These are phyloP conservation scores for Rachycentron canadum DNA, from an alignment of 2,797 vertebrate species.

Conservation along the genomic window DNA sequence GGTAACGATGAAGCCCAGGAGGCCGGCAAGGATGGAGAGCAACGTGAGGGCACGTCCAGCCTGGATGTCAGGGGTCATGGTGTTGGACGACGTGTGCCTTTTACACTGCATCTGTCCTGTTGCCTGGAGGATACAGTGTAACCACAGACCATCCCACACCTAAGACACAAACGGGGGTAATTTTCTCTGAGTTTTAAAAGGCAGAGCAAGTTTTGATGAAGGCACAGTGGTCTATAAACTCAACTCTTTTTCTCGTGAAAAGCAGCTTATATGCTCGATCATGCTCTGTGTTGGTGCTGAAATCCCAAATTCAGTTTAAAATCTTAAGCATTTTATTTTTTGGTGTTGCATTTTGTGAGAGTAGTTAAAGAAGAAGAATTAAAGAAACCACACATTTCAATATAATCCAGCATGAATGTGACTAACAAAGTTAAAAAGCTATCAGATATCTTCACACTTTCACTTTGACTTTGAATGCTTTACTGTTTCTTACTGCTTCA, in stretches of 20 bases:
- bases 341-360: too few relatives aligned
- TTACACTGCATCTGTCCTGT: constrained; percentile 75
- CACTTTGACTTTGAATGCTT: not conserved
- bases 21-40: constrained; percentile 59
- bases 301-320: not conserved
- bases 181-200: not conserved
- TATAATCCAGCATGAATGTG: not conserved
- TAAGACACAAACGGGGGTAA: constrained; percentile 11
- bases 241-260: not conserved
- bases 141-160: constrained; percentile 73
- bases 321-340: not conserved
- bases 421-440: not conserved
- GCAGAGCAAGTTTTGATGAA: too few relatives aligned
- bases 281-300: not conserved
- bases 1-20: constrained; percentile 64
- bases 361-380: too few relatives aligned
- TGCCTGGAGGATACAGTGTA: constrained; percentile 61
- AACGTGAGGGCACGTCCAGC: constrained; percentile 58
- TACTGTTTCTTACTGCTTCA: not conserved
- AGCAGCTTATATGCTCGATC: not conserved
- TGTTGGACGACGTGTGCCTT: constrained; percentile 38
- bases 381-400: not conserved
- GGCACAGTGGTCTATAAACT: not conserved
- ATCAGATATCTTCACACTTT: not conserved
- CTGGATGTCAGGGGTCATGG: constrained; percentile 54